Percentiles rank a stretch among this genome's conserved stretches.
phyloP scores from a whole-genome alignment of 2,113 vertebrate species.

The Haemorhous mexicanus region DNA sequence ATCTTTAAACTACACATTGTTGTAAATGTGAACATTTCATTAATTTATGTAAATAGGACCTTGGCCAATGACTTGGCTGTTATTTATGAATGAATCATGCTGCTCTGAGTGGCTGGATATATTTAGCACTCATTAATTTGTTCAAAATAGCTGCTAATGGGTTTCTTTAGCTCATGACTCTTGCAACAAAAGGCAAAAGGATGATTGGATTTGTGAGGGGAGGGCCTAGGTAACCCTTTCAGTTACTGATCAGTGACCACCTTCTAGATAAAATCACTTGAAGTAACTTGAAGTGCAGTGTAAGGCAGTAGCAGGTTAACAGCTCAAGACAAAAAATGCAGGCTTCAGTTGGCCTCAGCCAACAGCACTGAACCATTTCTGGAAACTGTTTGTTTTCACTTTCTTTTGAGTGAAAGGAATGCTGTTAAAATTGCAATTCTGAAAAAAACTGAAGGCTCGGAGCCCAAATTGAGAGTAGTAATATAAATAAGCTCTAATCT shows the following conservation, averaged over 20 bases:
- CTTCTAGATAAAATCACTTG: neutral
- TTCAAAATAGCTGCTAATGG: constrained; percentile 36
- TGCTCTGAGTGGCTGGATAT: constrained; percentile 35
- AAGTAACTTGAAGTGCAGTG: neutral
- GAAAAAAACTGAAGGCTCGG: neutral
- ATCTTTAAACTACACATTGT: neutral
- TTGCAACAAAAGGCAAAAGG: neutral
- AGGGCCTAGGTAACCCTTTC: neutral
- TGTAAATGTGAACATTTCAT: neutral
- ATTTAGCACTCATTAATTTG: constrained; percentile 51
- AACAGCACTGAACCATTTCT: neutral
- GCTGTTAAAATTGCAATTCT: neutral
- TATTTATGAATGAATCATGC: constrained; percentile 46
- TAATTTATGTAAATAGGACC: constrained; percentile 33
- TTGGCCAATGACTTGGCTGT: constrained; percentile 9
- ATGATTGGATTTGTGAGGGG: neutral
- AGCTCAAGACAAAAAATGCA: neutral
- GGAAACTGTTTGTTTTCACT: constrained; percentile 29
- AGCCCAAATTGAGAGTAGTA: neutral
- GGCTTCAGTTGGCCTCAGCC: neutral
- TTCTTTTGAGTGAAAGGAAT: constrained; percentile 21
- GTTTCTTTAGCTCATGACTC: constrained; percentile 35
- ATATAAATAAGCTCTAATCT: constrained; percentile 4
- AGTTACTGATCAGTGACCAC: neutral
- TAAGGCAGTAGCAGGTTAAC: constrained; percentile 23